A percentile compares a stretch with the other conserved stretches of the same genome.
phyloP scores from a whole-genome alignment of 2,888 invertebrate species.

The Archaeoteleia sp. region DNA sequence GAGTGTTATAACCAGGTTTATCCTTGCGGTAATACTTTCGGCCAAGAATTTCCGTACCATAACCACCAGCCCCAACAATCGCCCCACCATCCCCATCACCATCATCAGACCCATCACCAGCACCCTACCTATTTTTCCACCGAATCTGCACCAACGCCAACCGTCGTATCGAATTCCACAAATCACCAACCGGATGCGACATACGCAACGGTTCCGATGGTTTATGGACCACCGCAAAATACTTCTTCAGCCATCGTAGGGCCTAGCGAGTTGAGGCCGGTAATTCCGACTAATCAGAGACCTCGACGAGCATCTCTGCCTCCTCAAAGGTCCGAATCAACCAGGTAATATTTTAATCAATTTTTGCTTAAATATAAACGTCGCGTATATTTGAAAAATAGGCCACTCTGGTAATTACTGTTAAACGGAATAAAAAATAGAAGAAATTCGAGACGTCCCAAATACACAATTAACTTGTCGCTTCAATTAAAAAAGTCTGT shows the following conservation, averaged over 20 bases:
- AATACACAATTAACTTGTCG: no score
- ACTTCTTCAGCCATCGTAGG: conserved; percentile 75
- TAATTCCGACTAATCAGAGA: conserved; percentile 79
- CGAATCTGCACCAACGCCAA: conserved; percentile 62
- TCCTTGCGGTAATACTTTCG: conserved; percentile 63
- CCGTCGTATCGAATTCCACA: conserved; percentile 70
- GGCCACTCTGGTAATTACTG: no score
- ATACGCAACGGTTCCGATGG: conserved; percentile 65
- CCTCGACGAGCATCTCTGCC: conserved; percentile 86
- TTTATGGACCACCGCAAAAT: conserved; percentile 65
- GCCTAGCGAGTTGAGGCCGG: conserved; percentile 79
- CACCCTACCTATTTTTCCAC: conserved; percentile 65
- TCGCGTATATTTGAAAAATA: no score
- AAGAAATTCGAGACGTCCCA: no score
- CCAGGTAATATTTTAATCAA: no score
- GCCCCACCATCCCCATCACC: conserved; percentile 49
- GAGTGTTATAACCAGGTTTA: conserved; percentile 83
- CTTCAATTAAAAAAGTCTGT: no score
- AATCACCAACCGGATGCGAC: conserved; percentile 66
- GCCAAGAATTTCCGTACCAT: conserved; percentile 66
- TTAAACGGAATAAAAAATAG: no score
- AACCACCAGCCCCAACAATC: conserved; percentile 58
- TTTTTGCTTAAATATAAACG: no score
- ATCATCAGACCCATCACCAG: conserved; percentile 55
- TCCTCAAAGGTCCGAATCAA: conserved; percentile 87